A percentile compares a stretch with the other conserved stretches of the same genome.
Evolutionary conservation across 2,888 invertebrate genomes (phyloP).

Genomic region (Pristionchus fissidentatus): DNA sequence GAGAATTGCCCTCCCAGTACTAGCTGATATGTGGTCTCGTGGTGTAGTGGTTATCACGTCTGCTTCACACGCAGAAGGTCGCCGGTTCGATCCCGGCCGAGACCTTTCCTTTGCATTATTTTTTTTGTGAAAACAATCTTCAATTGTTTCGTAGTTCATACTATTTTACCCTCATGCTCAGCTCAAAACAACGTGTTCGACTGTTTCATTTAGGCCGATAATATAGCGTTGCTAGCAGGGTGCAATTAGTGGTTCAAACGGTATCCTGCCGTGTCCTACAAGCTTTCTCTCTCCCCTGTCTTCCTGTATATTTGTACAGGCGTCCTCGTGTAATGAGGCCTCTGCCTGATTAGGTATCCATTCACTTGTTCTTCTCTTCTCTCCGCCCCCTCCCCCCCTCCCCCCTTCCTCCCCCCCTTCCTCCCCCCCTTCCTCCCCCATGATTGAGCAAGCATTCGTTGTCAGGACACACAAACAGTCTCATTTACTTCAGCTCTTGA

Average conservation of each 20-base stretch:
- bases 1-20: background rate
- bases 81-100: conserved; percentile 54
- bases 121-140: background rate
- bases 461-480: background rate
- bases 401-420: background rate
- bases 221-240: background rate
- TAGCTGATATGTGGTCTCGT: conserved; percentile 29
- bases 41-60: conserved; percentile 58
- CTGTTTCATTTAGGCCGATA: background rate
- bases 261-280: background rate
- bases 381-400: background rate
- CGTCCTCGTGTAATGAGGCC: conserved; percentile 31
- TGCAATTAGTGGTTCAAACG: conserved; percentile 4
- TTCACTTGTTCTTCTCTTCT: background rate
- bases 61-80: conserved; percentile 58
- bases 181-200: too few relatives aligned
- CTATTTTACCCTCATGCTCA: background rate
- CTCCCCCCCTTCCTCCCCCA: background rate
- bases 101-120: conserved; percentile 36
- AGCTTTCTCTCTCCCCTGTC: background rate
- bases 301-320: conserved; percentile 24
- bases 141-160: too few relatives aligned
- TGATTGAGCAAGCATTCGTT: background rate
- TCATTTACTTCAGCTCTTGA: background rate
- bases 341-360: conserved; percentile 26